These are phyloP conservation scores for Zaprionus kolodkinae DNA, from an alignment of 1,140 invertebrate genomes.

Conservation along the genomic window DNA sequence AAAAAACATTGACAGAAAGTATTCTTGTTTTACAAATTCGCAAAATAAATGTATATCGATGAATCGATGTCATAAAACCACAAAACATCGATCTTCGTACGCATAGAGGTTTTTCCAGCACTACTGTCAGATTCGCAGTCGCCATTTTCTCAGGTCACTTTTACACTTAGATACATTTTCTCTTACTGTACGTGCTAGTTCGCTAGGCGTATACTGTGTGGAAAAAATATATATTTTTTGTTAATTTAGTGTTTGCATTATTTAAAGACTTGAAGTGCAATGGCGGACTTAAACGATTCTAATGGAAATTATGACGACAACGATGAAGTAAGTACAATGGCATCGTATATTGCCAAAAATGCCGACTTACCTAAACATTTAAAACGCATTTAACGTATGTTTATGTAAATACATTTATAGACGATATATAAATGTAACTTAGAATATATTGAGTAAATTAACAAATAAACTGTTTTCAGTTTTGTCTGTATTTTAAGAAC, in stretches of 20 bases:
- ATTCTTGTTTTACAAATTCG: too few relatives aligned
- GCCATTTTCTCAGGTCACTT: slow-evolving; percentile 49
- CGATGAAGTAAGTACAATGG: slow-evolving; percentile 68
- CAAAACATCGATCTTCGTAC: too few relatives aligned
- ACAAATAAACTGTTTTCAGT: not conserved
- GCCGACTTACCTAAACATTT: slow-evolving; percentile 8
- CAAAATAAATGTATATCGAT: too few relatives aligned
- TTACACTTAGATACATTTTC: slow-evolving; percentile 49
- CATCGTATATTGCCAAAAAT: slow-evolving; percentile 22
- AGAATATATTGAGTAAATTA: not conserved
- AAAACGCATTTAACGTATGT: not conserved
- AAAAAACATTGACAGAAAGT: too few relatives aligned
- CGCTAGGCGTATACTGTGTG: slow-evolving; percentile 24
- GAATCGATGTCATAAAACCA: too few relatives aligned
- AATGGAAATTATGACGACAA: slow-evolving; percentile 79
- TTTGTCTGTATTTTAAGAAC: not conserved
- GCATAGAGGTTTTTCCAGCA: not conserved
- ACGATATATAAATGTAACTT: not conserved
- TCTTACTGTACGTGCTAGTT: slow-evolving; percentile 40
- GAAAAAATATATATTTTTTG: slow-evolving; percentile 29
- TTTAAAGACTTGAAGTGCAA: slow-evolving; percentile 28
- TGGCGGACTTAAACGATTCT: slow-evolving; percentile 71
- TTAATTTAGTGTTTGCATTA: slow-evolving; percentile 16
- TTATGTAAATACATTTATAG: not conserved
- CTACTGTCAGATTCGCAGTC: slow-evolving; percentile 30